A percentile compares a stretch with the other conserved stretches of the same genome.
phyloP scores from a whole-genome alignment of 2,888 invertebrate genomes.

The Agonopterix subpropinquella region DNA sequence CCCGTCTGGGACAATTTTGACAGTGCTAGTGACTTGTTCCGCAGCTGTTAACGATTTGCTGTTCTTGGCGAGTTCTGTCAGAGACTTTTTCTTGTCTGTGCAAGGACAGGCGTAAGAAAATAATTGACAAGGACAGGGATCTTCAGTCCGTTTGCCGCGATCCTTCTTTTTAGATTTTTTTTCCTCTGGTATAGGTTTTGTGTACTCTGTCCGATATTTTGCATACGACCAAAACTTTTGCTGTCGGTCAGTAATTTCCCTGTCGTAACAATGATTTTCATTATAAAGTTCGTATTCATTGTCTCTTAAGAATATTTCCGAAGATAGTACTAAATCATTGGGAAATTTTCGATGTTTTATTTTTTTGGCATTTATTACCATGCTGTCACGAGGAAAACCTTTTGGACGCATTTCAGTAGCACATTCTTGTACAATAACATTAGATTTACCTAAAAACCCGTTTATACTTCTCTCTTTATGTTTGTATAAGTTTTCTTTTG shows the following conservation, averaged over 20 bases:
- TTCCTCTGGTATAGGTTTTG: conserved; percentile 37
- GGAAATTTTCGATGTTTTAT: conserved; percentile 22
- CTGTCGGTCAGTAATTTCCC: conserved; percentile 24
- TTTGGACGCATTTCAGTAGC: conserved; percentile 40
- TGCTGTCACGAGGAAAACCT: conserved; percentile 27
- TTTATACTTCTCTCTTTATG: conserved; percentile 17
- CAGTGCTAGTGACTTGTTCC: conserved; percentile 35
- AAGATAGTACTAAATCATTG: conserved; percentile 30
- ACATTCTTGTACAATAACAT: conserved; percentile 49
- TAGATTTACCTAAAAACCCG: conserved; percentile 28
- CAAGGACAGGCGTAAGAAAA: conserved; percentile 58
- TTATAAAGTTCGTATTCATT: conserved; percentile 21
- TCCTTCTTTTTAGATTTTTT: conserved; percentile 41
- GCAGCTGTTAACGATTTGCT: conserved; percentile 26
- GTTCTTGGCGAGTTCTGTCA: conserved; percentile 33
- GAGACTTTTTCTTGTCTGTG: conserved; percentile 32
- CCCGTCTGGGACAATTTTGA: conserved; percentile 17
- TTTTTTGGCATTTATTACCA: conserved; percentile 29
- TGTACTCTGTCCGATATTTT: conserved; percentile 48
- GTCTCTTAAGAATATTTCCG: conserved; percentile 47
- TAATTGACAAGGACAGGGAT: conserved; percentile 56
- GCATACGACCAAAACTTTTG: conserved; percentile 54
- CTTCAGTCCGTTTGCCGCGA: conserved; percentile 33
- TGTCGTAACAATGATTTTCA: conserved; percentile 20
- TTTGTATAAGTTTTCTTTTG: conserved; percentile 32